Base-by-base conservation (phyloP, 2,888 invertebrate species). In the Pilophorus perplexus region DNA sequence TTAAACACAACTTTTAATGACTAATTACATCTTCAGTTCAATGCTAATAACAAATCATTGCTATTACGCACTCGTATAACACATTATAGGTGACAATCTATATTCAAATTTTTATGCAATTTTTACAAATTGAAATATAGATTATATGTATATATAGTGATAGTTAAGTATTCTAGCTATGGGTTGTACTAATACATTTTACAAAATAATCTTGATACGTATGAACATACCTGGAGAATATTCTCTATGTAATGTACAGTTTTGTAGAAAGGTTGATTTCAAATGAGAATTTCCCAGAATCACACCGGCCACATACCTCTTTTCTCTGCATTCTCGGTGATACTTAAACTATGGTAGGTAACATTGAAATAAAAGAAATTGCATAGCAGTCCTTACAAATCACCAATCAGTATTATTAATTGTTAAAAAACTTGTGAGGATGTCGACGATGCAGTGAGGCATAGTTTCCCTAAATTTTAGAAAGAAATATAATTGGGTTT, bases 1-100 rank as follows among this genome's bases (percentile, higher is more conserved):
- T 70, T 67, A 71, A 71, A 71, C 70, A 70, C 71, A 71, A 69
- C 68, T 69, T 67, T 59, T 38, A 66, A 69, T 66, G 67, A 69
- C 69, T 69, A 69, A 69, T 55, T 69, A 67, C 69, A 69, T 67
- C 69, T 60, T 69, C 69, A 67, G 69, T 69, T 67, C 69, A 67
- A 66, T 52, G 66, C 69, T 69, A 69, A 69, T 67, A 69, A 67
- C 67, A 67, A 69, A 67, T 44, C 64, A 66, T 68, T 66, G 55
- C 69, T 60, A 60, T 67, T 67, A 62, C 42, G 59, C 68, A 65
- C 65, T 65, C 42, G 14, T 57, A 44, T 44, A 66, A 44, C 66
- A 57, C 52, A 44, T 16, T 59, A 33, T 50, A 46, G 40, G 25
- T 66, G 66, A 46, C 38, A 28, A 22, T 23, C 48, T 62, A 62